Percentiles rank a stretch among this genome's conserved stretches.
Conservation (phyloP, 30 jellyfish, hydroid and myxozoan genomes). For the Turritopsis rubra region DNA sequence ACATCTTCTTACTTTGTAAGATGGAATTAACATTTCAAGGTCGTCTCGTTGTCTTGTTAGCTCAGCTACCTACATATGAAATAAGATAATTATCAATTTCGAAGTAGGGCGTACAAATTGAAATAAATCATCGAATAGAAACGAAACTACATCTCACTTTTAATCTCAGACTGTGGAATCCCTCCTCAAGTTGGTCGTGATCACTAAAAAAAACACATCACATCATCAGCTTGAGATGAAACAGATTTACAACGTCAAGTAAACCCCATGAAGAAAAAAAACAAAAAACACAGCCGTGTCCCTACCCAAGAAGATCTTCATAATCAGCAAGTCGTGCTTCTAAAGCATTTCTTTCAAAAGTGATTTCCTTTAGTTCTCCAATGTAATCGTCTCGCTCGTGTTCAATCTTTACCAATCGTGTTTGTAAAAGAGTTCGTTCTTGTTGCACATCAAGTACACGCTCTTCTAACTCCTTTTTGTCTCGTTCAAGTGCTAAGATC, state of each 20-base stretch:
- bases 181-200: conserved; percentile 95
- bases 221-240: neutral
- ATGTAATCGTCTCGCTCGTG: conserved; percentile 70
- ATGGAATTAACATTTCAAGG: conserved; percentile 82
- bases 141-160: conserved; percentile 37
- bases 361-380: conserved; percentile 68
- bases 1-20: conserved; percentile 43
- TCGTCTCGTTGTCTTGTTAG: conserved; percentile 91
- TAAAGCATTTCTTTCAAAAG: conserved; percentile 49
- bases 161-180: conserved; percentile 84
- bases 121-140: neutral
- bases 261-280: neutral
- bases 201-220: conserved; percentile 42
- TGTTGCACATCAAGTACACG: conserved; percentile 46
- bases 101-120: neutral
- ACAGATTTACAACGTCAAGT: neutral
- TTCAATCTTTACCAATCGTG: conserved; percentile 62
- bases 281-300: neutral
- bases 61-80: conserved; percentile 53
- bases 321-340: conserved; percentile 75
- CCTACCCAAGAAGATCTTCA: conserved; percentile 84
- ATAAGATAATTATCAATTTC: neutral
- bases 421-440: conserved; percentile 58
- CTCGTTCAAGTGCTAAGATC: conserved; percentile 82
- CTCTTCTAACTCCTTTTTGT: conserved; percentile 73